These are phyloP conservation scores for Euleptes europaea DNA, from an alignment of 2,113 vertebrate species.

Conservation along the genomic window DNA sequence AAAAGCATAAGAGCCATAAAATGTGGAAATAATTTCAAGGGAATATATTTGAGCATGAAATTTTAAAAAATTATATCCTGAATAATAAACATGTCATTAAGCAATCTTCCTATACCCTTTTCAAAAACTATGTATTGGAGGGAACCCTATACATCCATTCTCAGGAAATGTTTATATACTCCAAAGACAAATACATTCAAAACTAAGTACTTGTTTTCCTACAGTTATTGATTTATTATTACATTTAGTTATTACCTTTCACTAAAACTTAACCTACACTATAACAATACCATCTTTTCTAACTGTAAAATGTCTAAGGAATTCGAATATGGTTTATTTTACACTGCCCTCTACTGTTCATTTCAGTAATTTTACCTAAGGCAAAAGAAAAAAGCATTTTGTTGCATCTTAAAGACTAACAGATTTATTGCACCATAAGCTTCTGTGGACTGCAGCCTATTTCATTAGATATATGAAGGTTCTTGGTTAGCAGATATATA, in stretches of 20 bases:
- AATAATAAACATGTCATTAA: neutral
- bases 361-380: neutral
- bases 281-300: neutral
- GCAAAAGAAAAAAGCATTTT: neutral
- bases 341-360: slow-evolving; percentile 22
- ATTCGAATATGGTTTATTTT: slow-evolving; percentile 22
- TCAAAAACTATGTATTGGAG: neutral
- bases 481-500: too few relatives aligned
- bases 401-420: too few relatives aligned
- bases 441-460: too few relatives aligned
- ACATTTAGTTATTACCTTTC: neutral
- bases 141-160: neutral
- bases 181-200: neutral
- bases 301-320: neutral
- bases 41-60: neutral
- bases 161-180: neutral
- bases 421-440: too few relatives aligned
- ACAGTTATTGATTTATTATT: neutral
- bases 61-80: neutral
- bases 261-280: neutral
- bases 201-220: neutral
- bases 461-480: too few relatives aligned
- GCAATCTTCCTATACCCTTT: neutral
- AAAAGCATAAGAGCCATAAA: neutral
- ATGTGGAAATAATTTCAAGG: neutral